Evolutionary conservation across 2,113 vertebrate genomes (phyloP).

Genomic region (Nicator chloris): DNA sequence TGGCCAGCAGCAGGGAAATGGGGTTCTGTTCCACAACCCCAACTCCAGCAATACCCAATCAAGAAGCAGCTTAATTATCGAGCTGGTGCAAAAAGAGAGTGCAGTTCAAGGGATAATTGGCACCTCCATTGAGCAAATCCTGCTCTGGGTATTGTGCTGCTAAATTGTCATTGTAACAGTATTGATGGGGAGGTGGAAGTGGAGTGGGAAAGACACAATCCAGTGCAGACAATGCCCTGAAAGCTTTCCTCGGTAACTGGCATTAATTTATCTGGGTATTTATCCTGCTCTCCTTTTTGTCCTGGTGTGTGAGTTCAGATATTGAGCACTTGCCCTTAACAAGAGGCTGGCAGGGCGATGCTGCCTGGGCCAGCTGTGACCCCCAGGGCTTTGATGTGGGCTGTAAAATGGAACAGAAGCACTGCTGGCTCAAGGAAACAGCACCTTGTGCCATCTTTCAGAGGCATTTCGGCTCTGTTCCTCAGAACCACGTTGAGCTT

Average conservation of each 20-base stretch:
- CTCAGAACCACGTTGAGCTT: rapidly evolving
- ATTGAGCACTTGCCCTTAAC: neutral
- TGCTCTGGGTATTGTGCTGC: neutral
- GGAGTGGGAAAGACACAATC: neutral
- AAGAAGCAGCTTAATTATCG: neutral
- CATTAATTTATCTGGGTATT: neutral
- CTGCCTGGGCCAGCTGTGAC: neutral
- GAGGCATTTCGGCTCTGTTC: neutral
- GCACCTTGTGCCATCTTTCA: neutral
- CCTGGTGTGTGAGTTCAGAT: neutral
- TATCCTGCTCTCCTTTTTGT: neutral
- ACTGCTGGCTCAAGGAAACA: neutral
- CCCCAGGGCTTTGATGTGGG: neutral
- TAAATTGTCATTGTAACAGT: neutral
- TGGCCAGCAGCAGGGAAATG: neutral
- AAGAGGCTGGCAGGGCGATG: neutral
- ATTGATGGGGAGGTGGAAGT: neutral
- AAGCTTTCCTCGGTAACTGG: neutral
- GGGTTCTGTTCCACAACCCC: neutral
- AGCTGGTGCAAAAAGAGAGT: neutral
- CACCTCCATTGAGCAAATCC: neutral
- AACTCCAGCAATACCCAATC: neutral
- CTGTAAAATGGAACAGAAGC: neutral
- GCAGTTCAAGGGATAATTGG: neutral
- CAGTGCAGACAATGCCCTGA: neutral